Base-by-base conservation (phyloP, 2,888 invertebrate species). In the Chymomyza fuscimana region DNA sequence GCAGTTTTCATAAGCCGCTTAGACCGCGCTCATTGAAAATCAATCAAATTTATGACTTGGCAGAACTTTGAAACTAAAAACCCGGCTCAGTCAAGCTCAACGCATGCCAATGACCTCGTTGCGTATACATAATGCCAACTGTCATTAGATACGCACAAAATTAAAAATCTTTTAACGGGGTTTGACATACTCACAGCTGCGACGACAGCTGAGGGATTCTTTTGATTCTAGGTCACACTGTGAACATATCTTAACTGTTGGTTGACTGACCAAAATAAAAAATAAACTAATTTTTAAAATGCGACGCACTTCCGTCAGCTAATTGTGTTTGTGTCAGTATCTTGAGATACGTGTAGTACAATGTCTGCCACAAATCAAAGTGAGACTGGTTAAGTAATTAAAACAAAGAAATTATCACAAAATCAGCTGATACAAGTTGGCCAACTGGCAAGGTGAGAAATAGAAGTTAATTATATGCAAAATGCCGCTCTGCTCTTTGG, bases 41-140 rank as follows among this genome's bases (percentile, higher is more conserved):
- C 84, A 87, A 85, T 85, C 87, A 85, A 87, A 79, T 81, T 79
- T 87, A 83, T 87, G 84, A 85, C 86, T 85, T 83, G 86, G 10
- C n/a, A 32, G 36, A 36, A 79, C 16, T 71, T 80, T 77, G 80
- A 77, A 79, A 79, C 77, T 65, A 69, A 77, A 70, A 77, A 77
- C 70, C 70, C 63, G 12, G 12, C 50, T n/a, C 12, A 32, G 32
- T 40, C 77, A 69, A 19, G 58, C 19, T 25, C 22, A 9, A 19
- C 19, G 52, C 72, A 80, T 87, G 83, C 86, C 85, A 84, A 85
- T 84, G 83, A 84, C 83, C 83, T 82, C 82, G 78, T 80, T 87
- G 87, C 76, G 81, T 80, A 76, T 56, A 16, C 16, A 32, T 22
- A 54, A 22, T 50, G 29, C 22, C 54, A 51, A 68, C 19, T 51